Percentiles rank a stretch among this genome's conserved stretches.
phyloP scores from a whole-genome alignment of 1,140 invertebrate species.

The Magallana angulata region DNA sequence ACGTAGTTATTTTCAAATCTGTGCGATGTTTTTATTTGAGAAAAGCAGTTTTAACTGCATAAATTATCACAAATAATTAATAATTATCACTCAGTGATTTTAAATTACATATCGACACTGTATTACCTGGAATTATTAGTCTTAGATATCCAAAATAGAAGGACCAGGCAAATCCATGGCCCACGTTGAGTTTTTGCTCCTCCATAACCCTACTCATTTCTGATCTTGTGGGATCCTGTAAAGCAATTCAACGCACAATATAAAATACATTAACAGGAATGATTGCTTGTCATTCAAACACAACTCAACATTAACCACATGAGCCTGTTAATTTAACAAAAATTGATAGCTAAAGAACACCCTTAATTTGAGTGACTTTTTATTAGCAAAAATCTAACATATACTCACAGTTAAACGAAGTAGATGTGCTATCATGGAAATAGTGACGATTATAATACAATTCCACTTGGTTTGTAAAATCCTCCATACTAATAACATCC shows the following conservation, averaged over 20 bases:
- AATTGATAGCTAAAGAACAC: too few species aligned
- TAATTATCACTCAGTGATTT: too few species aligned
- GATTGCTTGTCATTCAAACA: too few species aligned
- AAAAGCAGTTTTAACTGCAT: too few species aligned
- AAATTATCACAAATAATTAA: too few species aligned
- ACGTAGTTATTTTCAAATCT: not conserved
- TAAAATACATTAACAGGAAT: too few species aligned
- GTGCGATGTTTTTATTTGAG: not conserved
- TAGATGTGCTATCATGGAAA: not conserved
- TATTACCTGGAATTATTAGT: conserved; percentile 7
- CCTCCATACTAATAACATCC: not conserved
- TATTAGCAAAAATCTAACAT: too few species aligned
- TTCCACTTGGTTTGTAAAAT: not conserved
- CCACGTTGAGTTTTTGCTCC: not conserved
- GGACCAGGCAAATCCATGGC: conserved; percentile 1
- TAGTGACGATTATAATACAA: not conserved
- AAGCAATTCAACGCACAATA: not conserved
- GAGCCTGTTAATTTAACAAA: too few species aligned
- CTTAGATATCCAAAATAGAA: conserved; percentile 23
- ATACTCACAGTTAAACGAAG: not conserved
- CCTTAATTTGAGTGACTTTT: too few species aligned
- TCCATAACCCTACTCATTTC: not conserved
- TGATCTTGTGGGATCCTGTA: not conserved
- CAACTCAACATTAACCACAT: too few species aligned
- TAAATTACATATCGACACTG: too few species aligned